These are phyloP conservation scores for Pachyrhynchus sulphureomaculatus DNA, from an alignment of 1,140 invertebrate genomes.

Conservation along the genomic window DNA sequence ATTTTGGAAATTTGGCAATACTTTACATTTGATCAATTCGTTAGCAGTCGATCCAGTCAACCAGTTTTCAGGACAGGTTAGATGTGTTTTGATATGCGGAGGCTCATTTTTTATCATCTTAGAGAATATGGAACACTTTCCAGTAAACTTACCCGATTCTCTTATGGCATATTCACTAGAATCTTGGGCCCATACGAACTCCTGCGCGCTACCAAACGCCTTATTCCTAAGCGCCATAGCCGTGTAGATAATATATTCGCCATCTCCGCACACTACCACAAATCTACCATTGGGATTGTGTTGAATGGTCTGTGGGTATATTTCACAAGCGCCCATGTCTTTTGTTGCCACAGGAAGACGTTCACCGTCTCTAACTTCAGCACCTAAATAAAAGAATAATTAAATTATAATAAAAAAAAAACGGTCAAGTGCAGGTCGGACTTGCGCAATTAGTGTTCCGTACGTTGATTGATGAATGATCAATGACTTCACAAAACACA, in stretches of 20 bases:
- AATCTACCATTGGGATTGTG: constrained; percentile 99
- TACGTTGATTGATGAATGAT: too few species aligned
- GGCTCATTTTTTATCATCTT: too few species aligned
- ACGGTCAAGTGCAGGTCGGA: too few species aligned
- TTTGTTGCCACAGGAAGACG: constrained; percentile 90
- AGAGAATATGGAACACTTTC: too few species aligned
- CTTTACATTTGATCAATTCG: too few species aligned
- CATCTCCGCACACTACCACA: constrained; percentile 98
- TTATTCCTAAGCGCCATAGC: constrained; percentile 99
- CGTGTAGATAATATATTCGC: constrained; percentile 99
- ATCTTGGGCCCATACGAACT: constrained; percentile 98
- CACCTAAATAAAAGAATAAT: constrained; percentile 51
- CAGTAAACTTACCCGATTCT: constrained; percentile 65
- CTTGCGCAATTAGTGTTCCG: too few species aligned
- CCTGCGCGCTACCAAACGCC: constrained; percentile 95
- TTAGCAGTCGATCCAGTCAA: too few species aligned
- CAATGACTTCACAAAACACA: too few species aligned
- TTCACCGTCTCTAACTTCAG: constrained; percentile 87
- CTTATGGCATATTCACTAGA: constrained; percentile 93
- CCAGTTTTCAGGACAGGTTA: too few species aligned
- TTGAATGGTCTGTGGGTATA: constrained; percentile 97
- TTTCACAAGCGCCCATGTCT: constrained; percentile 99
- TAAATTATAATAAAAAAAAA: background rate
- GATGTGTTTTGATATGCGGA: too few species aligned
- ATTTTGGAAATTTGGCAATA: too few species aligned